phyloP scores from a whole-genome alignment of 1,140 invertebrate genomes.

The Stratiolaelaps scimitus region DNA sequence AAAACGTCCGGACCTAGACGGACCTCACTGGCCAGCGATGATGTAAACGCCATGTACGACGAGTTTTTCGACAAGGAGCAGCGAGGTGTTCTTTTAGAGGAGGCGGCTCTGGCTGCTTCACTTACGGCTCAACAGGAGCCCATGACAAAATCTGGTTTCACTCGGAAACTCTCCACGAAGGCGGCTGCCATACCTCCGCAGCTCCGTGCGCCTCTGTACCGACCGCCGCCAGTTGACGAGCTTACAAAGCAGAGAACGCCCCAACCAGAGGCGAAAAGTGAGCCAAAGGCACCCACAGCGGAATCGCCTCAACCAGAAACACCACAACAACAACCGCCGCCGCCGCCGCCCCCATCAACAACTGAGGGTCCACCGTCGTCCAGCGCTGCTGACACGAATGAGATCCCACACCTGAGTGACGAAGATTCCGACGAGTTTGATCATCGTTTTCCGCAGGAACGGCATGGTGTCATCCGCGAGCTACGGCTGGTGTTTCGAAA shows the following conservation, averaged over 20 bases:
- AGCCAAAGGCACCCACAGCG: not conserved
- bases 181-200: slow-evolving; percentile 4
- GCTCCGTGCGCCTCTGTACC: not conserved
- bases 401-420: too few relatives aligned
- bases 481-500: not conserved
- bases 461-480: not conserved
- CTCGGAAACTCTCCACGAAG: slow-evolving; percentile 7
- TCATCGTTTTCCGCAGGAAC: not conserved
- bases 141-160: not conserved
- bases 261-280: not conserved
- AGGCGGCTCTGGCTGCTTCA: not conserved
- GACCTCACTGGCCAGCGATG: slow-evolving; percentile 8
- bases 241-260: not conserved
- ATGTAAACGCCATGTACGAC: slow-evolving; percentile 4
- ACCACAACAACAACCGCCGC: not conserved
- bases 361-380: too few relatives aligned
- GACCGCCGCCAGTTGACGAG: not conserved
- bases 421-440: too few relatives aligned
- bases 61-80: slow-evolving; percentile 7
- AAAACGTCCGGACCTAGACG: not conserved
- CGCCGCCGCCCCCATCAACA: not conserved
- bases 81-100: not conserved
- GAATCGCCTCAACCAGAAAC: not conserved
- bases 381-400: too few relatives aligned
- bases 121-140: not conserved